A percentile compares a stretch with the other conserved stretches of the same genome.
Evolutionary conservation across 2,113 vertebrate genomes (phyloP).

Genomic region (Ophiodon elongatus): DNA sequence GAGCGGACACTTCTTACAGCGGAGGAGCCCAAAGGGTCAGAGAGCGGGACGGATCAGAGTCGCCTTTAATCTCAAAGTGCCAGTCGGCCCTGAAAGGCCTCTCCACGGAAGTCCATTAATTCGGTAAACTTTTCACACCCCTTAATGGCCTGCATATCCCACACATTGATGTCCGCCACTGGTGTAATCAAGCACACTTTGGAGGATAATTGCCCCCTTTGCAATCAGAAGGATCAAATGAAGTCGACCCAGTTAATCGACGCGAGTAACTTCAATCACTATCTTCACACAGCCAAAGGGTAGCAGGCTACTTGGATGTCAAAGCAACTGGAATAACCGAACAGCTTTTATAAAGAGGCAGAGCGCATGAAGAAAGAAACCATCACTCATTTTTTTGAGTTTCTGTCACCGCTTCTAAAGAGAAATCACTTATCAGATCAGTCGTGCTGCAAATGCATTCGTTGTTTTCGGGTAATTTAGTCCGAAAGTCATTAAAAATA

Average conservation of each 20-base stretch:
- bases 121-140: constrained; percentile 83
- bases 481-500: background rate
- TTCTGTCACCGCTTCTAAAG: background rate
- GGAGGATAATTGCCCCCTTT: constrained; percentile 79
- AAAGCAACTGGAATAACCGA: constrained; percentile 62
- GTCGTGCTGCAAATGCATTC: background rate
- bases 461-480: background rate
- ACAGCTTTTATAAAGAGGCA: constrained; percentile 7
- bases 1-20: constrained; percentile 5
- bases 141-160: constrained; percentile 80
- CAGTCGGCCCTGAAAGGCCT: constrained; percentile 80
- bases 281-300: constrained; percentile 65
- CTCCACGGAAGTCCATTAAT: constrained; percentile 84
- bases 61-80: constrained; percentile 83
- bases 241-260: constrained; percentile 79
- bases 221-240: constrained; percentile 84
- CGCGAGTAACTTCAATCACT: constrained; percentile 78
- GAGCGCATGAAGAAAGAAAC: constrained; percentile 12
- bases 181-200: constrained; percentile 82
- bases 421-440: background rate
- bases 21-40: constrained; percentile 60
- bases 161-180: constrained; percentile 81
- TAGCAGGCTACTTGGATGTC: constrained; percentile 64
- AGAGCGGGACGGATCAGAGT: constrained; percentile 64
- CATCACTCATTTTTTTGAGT: background rate